Evolutionary conservation across 2,113 vertebrate species (phyloP).

Genomic region (Nettapus auritus): DNA sequence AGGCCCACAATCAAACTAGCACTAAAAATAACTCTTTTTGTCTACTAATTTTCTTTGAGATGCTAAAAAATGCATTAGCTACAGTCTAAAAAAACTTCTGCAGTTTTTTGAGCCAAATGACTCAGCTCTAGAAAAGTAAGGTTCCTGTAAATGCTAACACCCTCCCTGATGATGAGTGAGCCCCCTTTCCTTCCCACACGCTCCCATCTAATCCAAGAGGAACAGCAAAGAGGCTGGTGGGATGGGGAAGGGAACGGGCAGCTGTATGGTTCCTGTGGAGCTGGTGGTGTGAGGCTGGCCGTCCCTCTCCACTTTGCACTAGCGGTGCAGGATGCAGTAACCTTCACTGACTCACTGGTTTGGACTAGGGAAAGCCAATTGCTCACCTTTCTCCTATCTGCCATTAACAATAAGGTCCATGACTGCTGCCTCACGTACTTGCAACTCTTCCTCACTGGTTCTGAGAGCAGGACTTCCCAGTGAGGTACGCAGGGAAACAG

Average conservation of each 20-base stretch:
- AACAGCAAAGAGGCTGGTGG: not conserved
- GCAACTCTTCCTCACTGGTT: not conserved
- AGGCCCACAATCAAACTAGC: slow-evolving; percentile 57
- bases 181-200: not conserved
- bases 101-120: slow-evolving; percentile 43
- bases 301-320: not conserved
- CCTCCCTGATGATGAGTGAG: not conserved
- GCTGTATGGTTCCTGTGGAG: not conserved
- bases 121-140: slow-evolving; percentile 36
- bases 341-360: not conserved
- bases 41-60: slow-evolving; percentile 53
- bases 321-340: not conserved
- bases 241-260: not conserved
- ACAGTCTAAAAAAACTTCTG: slow-evolving; percentile 5
- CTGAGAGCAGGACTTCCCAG: not conserved
- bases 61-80: slow-evolving; percentile 44
- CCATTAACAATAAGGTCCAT: not conserved
- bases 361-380: not conserved
- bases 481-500: not conserved
- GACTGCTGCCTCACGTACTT: not conserved
- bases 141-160: not conserved
- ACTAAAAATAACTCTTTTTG: slow-evolving; percentile 68
- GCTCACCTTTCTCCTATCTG: not conserved
- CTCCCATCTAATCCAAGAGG: not conserved
- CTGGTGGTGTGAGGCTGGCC: not conserved